Base-by-base conservation (phyloP, 2,113 vertebrate species). In the Epinephelus lanceolatus region DNA sequence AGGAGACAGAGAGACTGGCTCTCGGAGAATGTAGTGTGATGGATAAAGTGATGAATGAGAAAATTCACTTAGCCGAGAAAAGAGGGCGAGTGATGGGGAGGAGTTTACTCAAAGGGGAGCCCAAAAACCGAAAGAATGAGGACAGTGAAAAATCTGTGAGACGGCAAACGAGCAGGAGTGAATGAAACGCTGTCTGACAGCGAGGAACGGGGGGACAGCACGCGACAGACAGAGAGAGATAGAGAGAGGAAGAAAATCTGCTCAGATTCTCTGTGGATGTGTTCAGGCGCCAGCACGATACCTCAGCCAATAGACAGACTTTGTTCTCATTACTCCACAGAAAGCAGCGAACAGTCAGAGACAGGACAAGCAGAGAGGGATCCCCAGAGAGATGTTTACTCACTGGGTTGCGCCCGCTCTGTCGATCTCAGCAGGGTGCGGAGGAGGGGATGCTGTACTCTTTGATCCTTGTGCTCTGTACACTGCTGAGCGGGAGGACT, bases 301-400 rank as follows among this genome's bases (percentile, higher is more conserved):
- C 45, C 72, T 78, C 71, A 62, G 74, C 80, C 67, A 49, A 55
- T 33, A 79, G 80, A 86, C 53, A 76, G 65, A 82, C 76, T 78
- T 71, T 75, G 78, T 83, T 79, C 74, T 91, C 85, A 79, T 88
- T 85, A 74, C 63, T 71, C 74, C 71, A 73, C 65, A 76, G 69
- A 75, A 71, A 79, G 66, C 27, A 33, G 56, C 7, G 21, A 68
- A 57, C 76, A 75, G 75, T 72, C 57, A 56, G 72, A 69, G 69
- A 82, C 73, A 6, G 52, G 59, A 60, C 74, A 75, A 74, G 77
- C 11, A 59, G 47, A 66, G 56, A 63, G 78, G 83, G 53, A 80
- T 78, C 90, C 81, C 91, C 53, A 2, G 77, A 75, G 90, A 78
- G 60, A 78, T 88, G 83, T 91, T 91, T 89, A 84, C 86, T 89